phyloP scores from a whole-genome alignment of 2,888 invertebrate genomes.

The Helicoverpa assulta region DNA sequence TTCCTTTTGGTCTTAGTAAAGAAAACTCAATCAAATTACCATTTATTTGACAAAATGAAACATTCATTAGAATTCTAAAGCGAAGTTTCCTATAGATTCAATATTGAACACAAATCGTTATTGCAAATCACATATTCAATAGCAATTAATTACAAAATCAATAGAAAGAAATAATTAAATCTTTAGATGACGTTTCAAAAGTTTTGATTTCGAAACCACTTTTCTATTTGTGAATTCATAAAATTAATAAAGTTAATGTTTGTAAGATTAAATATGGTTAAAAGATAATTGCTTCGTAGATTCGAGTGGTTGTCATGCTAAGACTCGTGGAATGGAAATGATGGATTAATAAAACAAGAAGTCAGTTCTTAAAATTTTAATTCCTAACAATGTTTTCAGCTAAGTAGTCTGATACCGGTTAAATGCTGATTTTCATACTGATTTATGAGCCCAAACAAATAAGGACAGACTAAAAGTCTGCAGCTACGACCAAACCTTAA shows the following conservation, averaged over 20 bases:
- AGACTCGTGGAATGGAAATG: too few species aligned
- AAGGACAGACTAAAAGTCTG: too few species aligned
- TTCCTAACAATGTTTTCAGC: too few species aligned
- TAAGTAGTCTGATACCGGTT: too few species aligned
- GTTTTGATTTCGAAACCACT: not conserved
- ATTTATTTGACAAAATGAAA: not conserved
- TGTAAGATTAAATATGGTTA: too few species aligned
- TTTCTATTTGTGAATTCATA: not conserved
- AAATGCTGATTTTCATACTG: too few species aligned
- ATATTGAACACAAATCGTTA: constrained; percentile 3
- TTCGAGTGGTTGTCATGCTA: too few species aligned
- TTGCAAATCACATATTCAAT: constrained; percentile 21
- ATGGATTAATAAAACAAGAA: too few species aligned
- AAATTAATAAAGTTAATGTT: not conserved
- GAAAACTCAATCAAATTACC: constrained; percentile 12
- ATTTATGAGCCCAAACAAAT: too few species aligned
- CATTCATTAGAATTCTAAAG: constrained; percentile 20
- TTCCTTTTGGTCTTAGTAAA: not conserved
- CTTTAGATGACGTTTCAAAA: constrained; percentile 11
- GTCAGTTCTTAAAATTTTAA: too few species aligned
- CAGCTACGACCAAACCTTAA: too few species aligned
- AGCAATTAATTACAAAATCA: constrained; percentile 8
- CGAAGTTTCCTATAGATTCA: constrained; percentile 10
- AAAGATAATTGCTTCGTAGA: too few species aligned
- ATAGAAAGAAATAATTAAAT: constrained; percentile 8